Evolutionary conservation across 2,888 invertebrate genomes (phyloP), one percentile per base, ranked within the genome.

Genomic region (Epicampocera succincta): DNA sequence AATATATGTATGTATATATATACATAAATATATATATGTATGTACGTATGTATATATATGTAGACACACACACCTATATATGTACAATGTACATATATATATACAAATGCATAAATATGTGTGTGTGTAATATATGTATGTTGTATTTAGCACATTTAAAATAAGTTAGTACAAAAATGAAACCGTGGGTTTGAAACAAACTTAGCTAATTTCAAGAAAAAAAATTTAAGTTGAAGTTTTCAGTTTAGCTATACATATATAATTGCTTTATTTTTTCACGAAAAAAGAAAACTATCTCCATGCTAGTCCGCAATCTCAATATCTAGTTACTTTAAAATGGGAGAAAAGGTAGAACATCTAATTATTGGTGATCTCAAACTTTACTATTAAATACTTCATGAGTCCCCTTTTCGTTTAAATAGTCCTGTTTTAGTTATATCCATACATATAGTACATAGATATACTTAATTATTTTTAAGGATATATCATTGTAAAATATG

Each of bases 121-220:
- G 13, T 33, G 15, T 40, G 38, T 29, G 40, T 25, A 33, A 17
- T 29, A 54, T 68, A 33, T n/a, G n/a, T n/a, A n/a, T 68, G 42
- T 48, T 69, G 21, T 71, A 71, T 48, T 58, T 46, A 69, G 44
- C 69, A 33, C 46, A 69, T 21, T 58, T 54, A 68, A 54, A 68
- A 44, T 58, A 58, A 71, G 29, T 71, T 54, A 58, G 58, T 71
- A 71, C 46, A 58, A 58, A 71, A 19, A 38, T 71, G 0, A 48
- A 48, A 21, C n/a, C 38, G 46, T 38, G 19, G 48, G 58, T 71
- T 69, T 58, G 48, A 48, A 71, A 71, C 69, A 21, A 21, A 33
- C 38, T 48, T 71, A 71, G 58, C 44, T 58, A 48, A 71, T 71
- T 38, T 21, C 13, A 46, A 56, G 25, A 5, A 25, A 46, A 2